phyloP scores from a whole-genome alignment of 2,888 invertebrate species.

The Carpatolechia fugitivella region DNA sequence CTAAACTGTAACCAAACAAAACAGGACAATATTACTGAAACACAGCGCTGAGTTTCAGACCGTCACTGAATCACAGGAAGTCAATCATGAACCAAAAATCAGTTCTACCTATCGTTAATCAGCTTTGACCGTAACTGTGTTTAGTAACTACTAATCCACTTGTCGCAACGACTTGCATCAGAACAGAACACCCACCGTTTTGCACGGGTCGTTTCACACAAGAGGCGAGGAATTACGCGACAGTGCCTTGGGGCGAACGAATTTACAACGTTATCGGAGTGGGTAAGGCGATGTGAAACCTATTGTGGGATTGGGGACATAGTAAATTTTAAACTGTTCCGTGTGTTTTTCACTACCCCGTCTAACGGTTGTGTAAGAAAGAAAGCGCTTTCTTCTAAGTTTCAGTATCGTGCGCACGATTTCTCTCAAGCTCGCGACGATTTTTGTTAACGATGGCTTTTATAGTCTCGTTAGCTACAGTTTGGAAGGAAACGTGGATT shows the following conservation, averaged over 20 bases:
- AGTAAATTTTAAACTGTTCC: constrained; percentile 9
- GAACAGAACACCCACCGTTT: constrained; percentile 24
- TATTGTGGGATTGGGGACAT: constrained; percentile 17
- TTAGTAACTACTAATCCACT: constrained; percentile 31
- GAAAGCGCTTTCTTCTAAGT: constrained; percentile 6
- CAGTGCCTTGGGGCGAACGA: constrained; percentile 23
- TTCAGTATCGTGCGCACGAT: constrained; percentile 10
- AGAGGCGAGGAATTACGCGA: constrained; percentile 26
- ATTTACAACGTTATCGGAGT: constrained; percentile 21
- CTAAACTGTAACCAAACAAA: neutral
- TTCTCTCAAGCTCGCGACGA: neutral
- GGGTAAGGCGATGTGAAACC: constrained; percentile 16
- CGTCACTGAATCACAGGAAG: constrained; percentile 11
- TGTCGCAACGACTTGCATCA: constrained; percentile 28
- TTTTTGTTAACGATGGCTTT: neutral
- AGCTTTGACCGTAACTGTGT: constrained; percentile 29
- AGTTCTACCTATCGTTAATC: constrained; percentile 25
- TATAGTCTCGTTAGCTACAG: neutral
- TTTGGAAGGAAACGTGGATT: neutral
- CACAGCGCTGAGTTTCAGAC: neutral
- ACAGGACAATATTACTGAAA: neutral
- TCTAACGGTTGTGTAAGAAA: neutral
- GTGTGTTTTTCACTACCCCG: constrained; percentile 4
- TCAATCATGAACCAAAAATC: constrained; percentile 19
- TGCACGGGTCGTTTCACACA: constrained; percentile 37